These are phyloP conservation scores for Drosophila yooni DNA, from an alignment of 2,888 invertebrate genomes.

Conservation along the genomic window DNA sequence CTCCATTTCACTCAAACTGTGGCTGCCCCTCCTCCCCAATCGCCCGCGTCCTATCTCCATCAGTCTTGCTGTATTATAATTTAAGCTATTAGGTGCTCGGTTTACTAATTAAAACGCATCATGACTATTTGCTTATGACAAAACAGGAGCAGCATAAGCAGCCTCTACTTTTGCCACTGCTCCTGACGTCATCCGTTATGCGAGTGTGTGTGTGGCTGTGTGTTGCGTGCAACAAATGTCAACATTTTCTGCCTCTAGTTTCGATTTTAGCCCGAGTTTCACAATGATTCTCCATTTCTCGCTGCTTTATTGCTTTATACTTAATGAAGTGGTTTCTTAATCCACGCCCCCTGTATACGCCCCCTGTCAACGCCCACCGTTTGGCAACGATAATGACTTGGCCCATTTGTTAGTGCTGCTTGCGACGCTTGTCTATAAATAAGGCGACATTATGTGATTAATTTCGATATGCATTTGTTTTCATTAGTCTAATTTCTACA, in stretches of 20 bases:
- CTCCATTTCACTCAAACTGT: background rate
- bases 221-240: constrained; percentile 57
- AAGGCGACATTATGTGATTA: constrained; percentile 73
- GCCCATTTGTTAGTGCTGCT: constrained; percentile 53
- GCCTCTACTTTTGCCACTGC: background rate
- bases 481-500: constrained; percentile 73
- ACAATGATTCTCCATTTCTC: constrained; percentile 53
- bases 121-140: constrained; percentile 68
- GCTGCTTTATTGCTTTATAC: constrained; percentile 26
- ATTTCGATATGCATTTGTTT: constrained; percentile 78
- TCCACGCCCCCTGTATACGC: constrained; percentile 27
- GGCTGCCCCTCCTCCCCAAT: background rate
- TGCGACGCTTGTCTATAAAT: constrained; percentile 63
- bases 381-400: constrained; percentile 54
- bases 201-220: constrained; percentile 11
- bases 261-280: constrained; percentile 34
- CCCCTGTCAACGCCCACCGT: constrained; percentile 21
- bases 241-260: constrained; percentile 39
- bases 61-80: constrained; percentile 30
- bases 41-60: too few species aligned
- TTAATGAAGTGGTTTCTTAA: constrained; percentile 34
- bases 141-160: constrained; percentile 1
- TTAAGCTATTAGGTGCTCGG: constrained; percentile 70
- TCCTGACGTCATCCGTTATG: constrained; percentile 23
- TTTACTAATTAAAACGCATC: constrained; percentile 70